These are phyloP conservation scores for Ichneumon xanthorius DNA, from an alignment of 2,888 invertebrate genomes.

Conservation along the genomic window DNA sequence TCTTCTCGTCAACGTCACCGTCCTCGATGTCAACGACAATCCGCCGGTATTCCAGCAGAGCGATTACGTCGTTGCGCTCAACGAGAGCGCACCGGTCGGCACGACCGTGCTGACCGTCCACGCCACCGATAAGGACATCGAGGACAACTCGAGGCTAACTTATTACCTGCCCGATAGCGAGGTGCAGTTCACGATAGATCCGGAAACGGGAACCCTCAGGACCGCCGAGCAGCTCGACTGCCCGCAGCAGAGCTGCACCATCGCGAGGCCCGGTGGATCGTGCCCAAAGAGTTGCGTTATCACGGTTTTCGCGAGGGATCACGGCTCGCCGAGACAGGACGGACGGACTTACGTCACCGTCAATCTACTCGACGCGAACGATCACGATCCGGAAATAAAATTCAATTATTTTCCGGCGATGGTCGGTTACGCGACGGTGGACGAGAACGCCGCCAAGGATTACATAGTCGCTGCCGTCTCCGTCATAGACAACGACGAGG, in stretches of 20 bases:
- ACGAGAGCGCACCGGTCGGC: slow-evolving; percentile 97
- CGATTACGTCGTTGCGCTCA: slow-evolving; percentile 96
- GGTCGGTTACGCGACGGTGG: slow-evolving; percentile 95
- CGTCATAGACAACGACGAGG: slow-evolving; percentile 96
- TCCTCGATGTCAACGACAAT: slow-evolving; percentile 97
- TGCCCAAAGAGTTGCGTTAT: slow-evolving; percentile 98
- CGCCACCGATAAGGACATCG: slow-evolving; percentile 96
- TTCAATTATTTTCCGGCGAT: slow-evolving; percentile 94
- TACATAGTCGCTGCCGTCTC: slow-evolving; percentile 97
- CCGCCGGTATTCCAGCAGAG: slow-evolving; percentile 98
- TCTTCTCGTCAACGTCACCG: slow-evolving; percentile 95
- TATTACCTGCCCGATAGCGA: slow-evolving; percentile 95
- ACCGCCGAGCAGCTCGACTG: slow-evolving; percentile 93
- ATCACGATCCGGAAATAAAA: slow-evolving; percentile 96
- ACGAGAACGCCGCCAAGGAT: slow-evolving; percentile 96
- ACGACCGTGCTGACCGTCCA: slow-evolving; percentile 95
- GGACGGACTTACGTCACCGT: slow-evolving; percentile 97
- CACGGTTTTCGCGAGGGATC: slow-evolving; percentile 96
- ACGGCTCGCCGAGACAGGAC: slow-evolving; percentile 95
- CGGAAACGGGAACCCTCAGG: slow-evolving; percentile 95
- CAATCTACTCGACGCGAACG: slow-evolving; percentile 96
- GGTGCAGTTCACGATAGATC: slow-evolving; percentile 95
- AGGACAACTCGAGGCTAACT: slow-evolving; percentile 96
- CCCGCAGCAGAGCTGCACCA: slow-evolving; percentile 92
- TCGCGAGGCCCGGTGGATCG: slow-evolving; percentile 85